phyloP scores from a whole-genome alignment of 2,888 invertebrate genomes.

The Noctua janthe region DNA sequence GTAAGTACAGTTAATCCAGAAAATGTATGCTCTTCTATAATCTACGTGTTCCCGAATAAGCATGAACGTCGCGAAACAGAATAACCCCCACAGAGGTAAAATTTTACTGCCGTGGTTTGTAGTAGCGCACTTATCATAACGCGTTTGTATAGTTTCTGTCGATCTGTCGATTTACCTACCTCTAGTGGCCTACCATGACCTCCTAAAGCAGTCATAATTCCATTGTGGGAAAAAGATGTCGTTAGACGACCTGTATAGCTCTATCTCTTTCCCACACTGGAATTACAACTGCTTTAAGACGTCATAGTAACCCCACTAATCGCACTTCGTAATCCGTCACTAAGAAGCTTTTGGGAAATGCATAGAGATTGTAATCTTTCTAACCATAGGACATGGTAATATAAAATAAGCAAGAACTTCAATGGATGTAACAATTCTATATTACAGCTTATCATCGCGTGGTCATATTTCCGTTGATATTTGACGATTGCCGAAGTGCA shows the following conservation, averaged over 20 bases:
- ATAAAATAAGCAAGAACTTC: neutral
- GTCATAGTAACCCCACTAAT: neutral
- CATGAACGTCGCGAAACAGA: neutral
- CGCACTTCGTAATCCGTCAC: neutral
- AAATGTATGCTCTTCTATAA: neutral
- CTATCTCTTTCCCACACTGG: too few species aligned
- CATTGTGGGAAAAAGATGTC: too few species aligned
- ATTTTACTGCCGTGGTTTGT: neutral
- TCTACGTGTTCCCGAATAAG: neutral
- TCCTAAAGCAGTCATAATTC: too few species aligned
- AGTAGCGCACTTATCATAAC: neutral
- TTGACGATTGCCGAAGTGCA: neutral
- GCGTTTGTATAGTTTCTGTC: neutral
- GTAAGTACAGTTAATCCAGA: neutral
- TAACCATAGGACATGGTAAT: neutral
- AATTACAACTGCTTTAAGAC: too few species aligned
- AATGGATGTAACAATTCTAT: neutral
- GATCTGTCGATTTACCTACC: neutral
- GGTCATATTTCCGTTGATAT: neutral
- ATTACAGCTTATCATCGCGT: neutral
- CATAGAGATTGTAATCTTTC: neutral
- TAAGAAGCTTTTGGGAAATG: neutral
- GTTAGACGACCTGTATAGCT: too few species aligned
- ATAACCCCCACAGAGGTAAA: neutral
- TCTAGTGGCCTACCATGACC: too few species aligned